Evolutionary conservation across 1,140 invertebrate species (phyloP), one percentile per base, ranked within the genome.

Genomic region (Trachymyrmex cornetzi): DNA sequence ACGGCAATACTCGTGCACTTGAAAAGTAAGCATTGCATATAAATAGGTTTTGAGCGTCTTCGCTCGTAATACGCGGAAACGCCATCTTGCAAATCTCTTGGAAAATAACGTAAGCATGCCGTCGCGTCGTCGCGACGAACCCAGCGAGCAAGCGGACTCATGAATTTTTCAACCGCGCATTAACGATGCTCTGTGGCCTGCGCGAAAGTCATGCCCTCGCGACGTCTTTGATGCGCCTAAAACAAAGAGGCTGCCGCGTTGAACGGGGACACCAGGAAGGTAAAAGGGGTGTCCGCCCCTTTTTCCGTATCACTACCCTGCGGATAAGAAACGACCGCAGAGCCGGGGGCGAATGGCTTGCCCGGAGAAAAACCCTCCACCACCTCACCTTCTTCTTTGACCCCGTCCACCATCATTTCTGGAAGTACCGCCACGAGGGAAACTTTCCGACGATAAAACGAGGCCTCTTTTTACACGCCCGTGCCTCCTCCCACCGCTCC

Each of bases 381-480:
- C 53, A 12, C 34, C 27, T 22, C 59, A 11, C n/a, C 53, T 86
- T 63, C 63, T 85, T 61, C 67, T 72, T 81, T 84, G 87, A 88
- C 77, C 81, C 79, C 75, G 66, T 81, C 85, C 88, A 77, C 84
- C 87, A 77, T 80, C 87, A 77, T 80, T 87, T 61, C 87, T 34
- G 86, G 89, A 86, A 90, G 79, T 75, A 85, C 82, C 88, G 88
- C 88, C 87, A 24, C 87, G 87, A 85, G 80, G 79, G 66, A 85
- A 92, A 92, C 77, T 91, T 89, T 74, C 89, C 55, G 59, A 53
- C 85, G 90, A 91, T 92, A 91, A 92, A 92, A 89, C 74, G 86
- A 89, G 86, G 79, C 91, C 81, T 87, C 87, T 93, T 93, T 93
- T 92, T 93, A 85, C 85, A 72, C 75, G 61, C 66, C 74, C 88